Evolutionary conservation across 1,140 invertebrate genomes (phyloP).

Genomic region (Dendroctonus ponderosae): DNA sequence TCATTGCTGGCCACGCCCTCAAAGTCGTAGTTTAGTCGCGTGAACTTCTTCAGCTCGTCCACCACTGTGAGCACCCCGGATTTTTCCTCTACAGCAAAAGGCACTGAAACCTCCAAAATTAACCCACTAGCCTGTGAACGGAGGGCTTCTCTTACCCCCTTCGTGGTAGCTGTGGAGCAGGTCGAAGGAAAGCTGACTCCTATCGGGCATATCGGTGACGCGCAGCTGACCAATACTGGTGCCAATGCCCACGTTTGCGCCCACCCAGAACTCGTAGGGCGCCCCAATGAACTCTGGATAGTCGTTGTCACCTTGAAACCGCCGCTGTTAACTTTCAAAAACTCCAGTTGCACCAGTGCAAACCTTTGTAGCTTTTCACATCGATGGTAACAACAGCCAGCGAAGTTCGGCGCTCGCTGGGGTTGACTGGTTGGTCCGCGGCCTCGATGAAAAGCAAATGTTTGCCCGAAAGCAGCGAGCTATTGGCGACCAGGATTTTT

Average conservation of each 20-base stretch:
- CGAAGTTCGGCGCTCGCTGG: slow-evolving; percentile 75
- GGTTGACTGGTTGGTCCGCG: slow-evolving; percentile 76
- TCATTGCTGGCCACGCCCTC: slow-evolving; percentile 75
- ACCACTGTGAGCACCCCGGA: slow-evolving; percentile 86
- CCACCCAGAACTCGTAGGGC: slow-evolving; percentile 88
- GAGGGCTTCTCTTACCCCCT: slow-evolving; percentile 58
- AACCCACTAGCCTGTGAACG: background rate
- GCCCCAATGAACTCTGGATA: slow-evolving; percentile 80
- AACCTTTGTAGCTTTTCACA: slow-evolving; percentile 59
- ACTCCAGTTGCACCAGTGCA: no score
- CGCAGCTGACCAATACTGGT: slow-evolving; percentile 84
- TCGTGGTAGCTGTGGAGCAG: slow-evolving; percentile 77
- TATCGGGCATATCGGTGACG: slow-evolving; percentile 68
- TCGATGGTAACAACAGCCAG: slow-evolving; percentile 80
- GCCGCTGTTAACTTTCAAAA: no score
- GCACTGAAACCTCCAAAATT: slow-evolving; percentile 58
- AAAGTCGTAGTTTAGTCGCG: slow-evolving; percentile 70
- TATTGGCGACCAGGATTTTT: slow-evolving; percentile 67
- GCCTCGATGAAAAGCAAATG: slow-evolving; percentile 81
- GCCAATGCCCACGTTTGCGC: slow-evolving; percentile 75
- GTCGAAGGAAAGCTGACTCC: slow-evolving; percentile 69
- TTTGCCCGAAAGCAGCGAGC: slow-evolving; percentile 63
- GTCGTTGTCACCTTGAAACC: slow-evolving; percentile 23
- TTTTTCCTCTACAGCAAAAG: slow-evolving; percentile 84
- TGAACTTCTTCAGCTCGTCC: slow-evolving; percentile 69